Conservation (phyloP, 1,140 invertebrate species). For the Panagrolaimus sp. region DNA sequence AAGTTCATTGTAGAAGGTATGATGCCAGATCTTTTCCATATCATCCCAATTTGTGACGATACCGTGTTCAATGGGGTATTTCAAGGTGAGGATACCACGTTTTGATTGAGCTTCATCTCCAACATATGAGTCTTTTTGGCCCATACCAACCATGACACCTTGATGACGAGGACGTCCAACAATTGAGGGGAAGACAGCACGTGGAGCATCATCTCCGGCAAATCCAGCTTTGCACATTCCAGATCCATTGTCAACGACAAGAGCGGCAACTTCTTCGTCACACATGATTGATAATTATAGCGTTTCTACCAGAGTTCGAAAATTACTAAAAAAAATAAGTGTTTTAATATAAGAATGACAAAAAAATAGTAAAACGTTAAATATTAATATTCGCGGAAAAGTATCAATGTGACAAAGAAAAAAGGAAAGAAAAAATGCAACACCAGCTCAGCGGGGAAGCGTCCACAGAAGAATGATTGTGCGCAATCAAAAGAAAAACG, state of each 20-base stretch:
- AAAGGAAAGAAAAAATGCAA: too few relatives aligned
- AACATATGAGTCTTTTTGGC: conserved; percentile 86
- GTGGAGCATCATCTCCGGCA: conserved; percentile 68
- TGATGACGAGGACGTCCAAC: conserved; percentile 70
- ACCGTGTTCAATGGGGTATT: conserved; percentile 91
- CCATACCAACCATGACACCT: conserved; percentile 76
- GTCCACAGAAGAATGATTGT: too few relatives aligned
- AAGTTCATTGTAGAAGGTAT: conserved; percentile 89
- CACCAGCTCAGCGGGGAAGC: too few relatives aligned
- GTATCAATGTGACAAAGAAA: too few relatives aligned
- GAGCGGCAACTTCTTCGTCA: conserved; percentile 74
- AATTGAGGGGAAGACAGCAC: conserved; percentile 68
- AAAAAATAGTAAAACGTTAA: too few relatives aligned
- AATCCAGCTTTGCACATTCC: conserved; percentile 75
- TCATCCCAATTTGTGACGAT: conserved; percentile 94
- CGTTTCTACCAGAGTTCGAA: too few relatives aligned
- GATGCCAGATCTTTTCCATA: conserved; percentile 95
- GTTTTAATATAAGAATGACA: too few relatives aligned
- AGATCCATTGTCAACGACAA: conserved; percentile 82
- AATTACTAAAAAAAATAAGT: too few relatives aligned
- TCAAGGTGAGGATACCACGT: conserved; percentile 80
- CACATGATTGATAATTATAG: conserved; percentile 62
- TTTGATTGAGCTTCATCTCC: conserved; percentile 94
- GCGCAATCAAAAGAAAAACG: too few relatives aligned
- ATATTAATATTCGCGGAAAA: too few relatives aligned